Evolutionary conservation across 2,888 invertebrate genomes (phyloP), one percentile per base, ranked within the genome.

Genomic region (Cerastis leucographa): DNA sequence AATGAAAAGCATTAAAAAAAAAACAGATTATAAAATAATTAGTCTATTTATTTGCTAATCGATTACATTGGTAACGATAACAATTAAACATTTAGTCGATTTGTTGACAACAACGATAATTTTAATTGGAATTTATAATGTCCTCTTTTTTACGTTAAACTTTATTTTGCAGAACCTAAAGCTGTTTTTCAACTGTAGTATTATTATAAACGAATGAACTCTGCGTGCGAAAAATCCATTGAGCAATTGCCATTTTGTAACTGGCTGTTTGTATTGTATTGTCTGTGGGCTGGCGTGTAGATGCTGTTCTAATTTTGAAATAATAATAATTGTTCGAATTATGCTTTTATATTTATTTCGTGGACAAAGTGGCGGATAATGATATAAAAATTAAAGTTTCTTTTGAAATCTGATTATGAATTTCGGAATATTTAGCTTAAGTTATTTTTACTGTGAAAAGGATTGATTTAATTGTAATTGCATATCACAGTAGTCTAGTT

Each of bases 221-320:
- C 89, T 90, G 92, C 94, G 95, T 95, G 95, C 91, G 94, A 95
- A 94, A 91, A 92, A 91, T 86, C 73, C 87, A 90, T 94, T 94
- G 87, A 86, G 95, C 89, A 95, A 95, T 85, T 59, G 64, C 78
- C 46, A 88, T 95, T 90, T 93, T 91, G 94, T 89, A 94, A 94
- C 89, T 85, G 88, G 85, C 87, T 91, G 89, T 91, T 92, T 92
- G 92, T 90, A 89, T 92, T 93, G 92, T 90, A 89, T 93, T 93
- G 92, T 92, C 90, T 91, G 86, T 90, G 25, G 71, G 35, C 51
- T 77, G 88, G 78, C 87, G 89, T 89, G 89, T 89, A 86, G 87
- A 87, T 86, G 91, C 62, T 85, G 87, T 91, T 92, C 93, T 81
- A 90, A 92, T 94, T 94, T 92, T 92, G 92, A 93, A 94, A 94